Base-by-base conservation (phyloP, 2,797 vertebrate genomes). In the Diplodus sargus region DNA sequence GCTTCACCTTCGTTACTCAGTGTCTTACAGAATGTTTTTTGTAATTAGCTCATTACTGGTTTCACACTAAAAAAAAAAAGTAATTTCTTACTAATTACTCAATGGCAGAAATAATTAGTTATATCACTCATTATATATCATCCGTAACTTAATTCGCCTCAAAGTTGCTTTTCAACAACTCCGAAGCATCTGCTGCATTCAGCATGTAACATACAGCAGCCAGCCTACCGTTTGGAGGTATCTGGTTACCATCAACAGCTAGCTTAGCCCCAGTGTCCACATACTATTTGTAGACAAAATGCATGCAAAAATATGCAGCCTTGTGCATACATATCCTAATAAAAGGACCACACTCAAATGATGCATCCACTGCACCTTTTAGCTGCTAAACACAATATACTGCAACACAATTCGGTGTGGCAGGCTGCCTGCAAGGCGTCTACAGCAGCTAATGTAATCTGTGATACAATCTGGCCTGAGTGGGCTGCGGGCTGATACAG, bases 381-480 rank as follows among this genome's bases (percentile, higher is more conserved):
- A 12, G 18, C 53, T 51, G 25, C 42, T 62, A 68, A 74, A 76
- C 56, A 64, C 43, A 42, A 30, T 74, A 54, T 20, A 13, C 28
- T n/a, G 20, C 59, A 87, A 70, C 51, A 66, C 67, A 52, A 30
- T 70, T 75, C 43, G 58, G 73, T 67, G 73, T 73, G 77, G 69
- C 73, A 78, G 75, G 78, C 68, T 75, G 81, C 76, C 79, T 88
- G 75, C 42, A 52, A 70, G 74, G 65, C 45, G 18, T 76, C 85
- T 75, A 67, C 74, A 89, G 82, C 82, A 84, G 85, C 81, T 89
- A 90, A 91, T 86, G 85, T 79, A 88, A 87, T 89, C 82, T 81
- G 72, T 74, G 73, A 86, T 82, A 66, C 82, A 88, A 90, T 90
- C 85, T 87, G 85, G 84, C 75, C 76, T 85, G 83, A 89, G 91